These are phyloP conservation scores for Struthidea cinerea DNA, from an alignment of 2,113 vertebrate genomes.

Conservation along the genomic window DNA sequence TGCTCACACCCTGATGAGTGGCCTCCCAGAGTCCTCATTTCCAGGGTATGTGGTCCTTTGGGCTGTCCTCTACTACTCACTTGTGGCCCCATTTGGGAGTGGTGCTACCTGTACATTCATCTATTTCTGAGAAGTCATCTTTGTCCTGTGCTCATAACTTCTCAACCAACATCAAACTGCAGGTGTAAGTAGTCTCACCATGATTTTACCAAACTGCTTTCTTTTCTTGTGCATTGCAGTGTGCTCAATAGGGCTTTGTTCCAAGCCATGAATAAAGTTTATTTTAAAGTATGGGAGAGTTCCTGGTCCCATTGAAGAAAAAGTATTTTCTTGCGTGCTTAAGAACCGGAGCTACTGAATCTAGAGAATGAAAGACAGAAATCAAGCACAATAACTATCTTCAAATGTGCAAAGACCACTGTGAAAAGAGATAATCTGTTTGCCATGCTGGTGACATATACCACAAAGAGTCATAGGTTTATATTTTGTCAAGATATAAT, in stretches of 20 bases:
- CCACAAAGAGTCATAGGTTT: background rate
- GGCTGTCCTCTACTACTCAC: too few relatives aligned
- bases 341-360: background rate
- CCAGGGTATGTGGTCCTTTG: background rate
- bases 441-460: background rate
- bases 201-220: background rate
- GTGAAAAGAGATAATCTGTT: background rate
- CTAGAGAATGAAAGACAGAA: background rate
- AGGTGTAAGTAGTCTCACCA: background rate
- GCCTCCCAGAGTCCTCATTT: background rate
- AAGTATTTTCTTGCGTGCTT: background rate
- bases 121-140: background rate
- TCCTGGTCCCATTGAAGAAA: background rate
- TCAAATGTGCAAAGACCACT: background rate
- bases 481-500: background rate
- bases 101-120: background rate
- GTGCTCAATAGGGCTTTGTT: background rate
- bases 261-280: background rate
- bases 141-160: background rate
- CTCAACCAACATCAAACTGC: background rate
- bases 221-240: background rate
- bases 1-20: background rate
- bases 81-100: fast-evolving
- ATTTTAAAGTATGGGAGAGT: background rate
- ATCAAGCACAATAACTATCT: background rate